Base-by-base conservation (phyloP, 2,113 vertebrate genomes). In the Peromyscus californicus region DNA sequence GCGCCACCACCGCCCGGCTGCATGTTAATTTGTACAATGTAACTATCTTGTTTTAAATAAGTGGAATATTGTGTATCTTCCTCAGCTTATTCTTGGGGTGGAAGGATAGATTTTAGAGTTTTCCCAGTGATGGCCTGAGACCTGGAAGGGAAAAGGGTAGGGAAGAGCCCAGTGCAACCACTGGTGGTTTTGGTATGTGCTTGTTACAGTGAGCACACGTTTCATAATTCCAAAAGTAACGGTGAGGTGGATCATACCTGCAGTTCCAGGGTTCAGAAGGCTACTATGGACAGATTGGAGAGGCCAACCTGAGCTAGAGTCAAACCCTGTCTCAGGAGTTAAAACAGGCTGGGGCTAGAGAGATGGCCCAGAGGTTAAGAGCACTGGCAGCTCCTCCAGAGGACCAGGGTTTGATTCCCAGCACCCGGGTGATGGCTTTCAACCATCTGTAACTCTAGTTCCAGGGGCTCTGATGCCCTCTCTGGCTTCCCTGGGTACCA, bases 11-110 rank as follows among this genome's bases (percentile, higher is more conserved):
- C n/a, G n/a, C n/a, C n/a, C n/a, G n/a, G 12, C 45, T 85, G 6
- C 57, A 42, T 42, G 13, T 10, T 84, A 63, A 63, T 84, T 63
- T 84, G 22, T 63, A 29, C 48, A 84, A n/a, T 88, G 22, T 83
- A 74, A 3, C 9, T 96, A 29, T 86, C 89, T 97, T 85, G 67
- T 54, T 79, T 96, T 75, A 88, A 94, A 70, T 83, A 92, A 95
- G 75, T 87, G 48, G 91, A 48, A 80, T 87, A 51, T 42, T 22
- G 0, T 90, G 0, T 92, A 4, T 94, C 24, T 83, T 26, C n/a
- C 42, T 78, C 48, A 83, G 45, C 21, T 65, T 90, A 72, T 89
- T 31, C 54, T 88, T 11, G 24, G 45, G 54, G 7, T 67, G 11
- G 9, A 65, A 82, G n/a, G 48, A 22, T 67, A 59, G 82, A 93